Percentiles rank a stretch among this genome's conserved stretches.
phyloP scores from a whole-genome alignment of 1,140 invertebrate genomes.

The Bursaphelenchus mucronatus region DNA sequence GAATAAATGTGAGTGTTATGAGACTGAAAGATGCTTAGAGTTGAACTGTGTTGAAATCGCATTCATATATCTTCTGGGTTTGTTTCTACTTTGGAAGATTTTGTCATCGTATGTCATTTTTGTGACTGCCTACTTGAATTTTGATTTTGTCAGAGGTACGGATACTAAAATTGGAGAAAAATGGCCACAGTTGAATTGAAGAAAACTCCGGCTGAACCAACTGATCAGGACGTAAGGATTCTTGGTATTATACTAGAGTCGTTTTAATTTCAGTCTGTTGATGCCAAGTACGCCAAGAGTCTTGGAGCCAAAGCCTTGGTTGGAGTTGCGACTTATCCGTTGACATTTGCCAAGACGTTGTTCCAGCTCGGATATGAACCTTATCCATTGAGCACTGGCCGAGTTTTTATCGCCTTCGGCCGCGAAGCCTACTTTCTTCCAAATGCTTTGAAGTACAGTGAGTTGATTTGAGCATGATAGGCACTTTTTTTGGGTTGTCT shows the following conservation, averaged over 20 bases:
- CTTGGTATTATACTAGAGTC: constrained; percentile 8
- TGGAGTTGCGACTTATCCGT: constrained; percentile 38
- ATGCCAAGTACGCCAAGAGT: constrained; percentile 28
- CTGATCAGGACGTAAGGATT: constrained; percentile 8
- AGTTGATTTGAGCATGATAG: constrained; percentile 19
- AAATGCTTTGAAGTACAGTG: constrained; percentile 48
- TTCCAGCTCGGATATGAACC: constrained; percentile 58
- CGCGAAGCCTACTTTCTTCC: constrained; percentile 55
- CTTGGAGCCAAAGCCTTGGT: constrained; percentile 36
- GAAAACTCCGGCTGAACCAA: background rate
- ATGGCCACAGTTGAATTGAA: background rate
- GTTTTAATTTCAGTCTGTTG: constrained; percentile 16
- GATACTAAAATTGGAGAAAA: background rate
- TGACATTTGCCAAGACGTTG: constrained; percentile 50
- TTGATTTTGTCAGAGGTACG: background rate
- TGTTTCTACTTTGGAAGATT: too few species aligned
- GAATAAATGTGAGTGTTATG: too few species aligned
- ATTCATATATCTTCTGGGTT: too few species aligned
- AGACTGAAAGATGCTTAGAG: too few species aligned
- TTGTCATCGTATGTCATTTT: too few species aligned
- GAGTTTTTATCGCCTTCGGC: constrained; percentile 41
- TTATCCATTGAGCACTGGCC: constrained; percentile 50
- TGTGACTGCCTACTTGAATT: background rate
- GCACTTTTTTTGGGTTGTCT: constrained; percentile 6
- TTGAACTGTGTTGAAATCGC: too few species aligned